These are phyloP conservation scores for Ammodramus savannarum DNA, from an alignment of 2,113 vertebrate genomes.

Conservation along the genomic window DNA sequence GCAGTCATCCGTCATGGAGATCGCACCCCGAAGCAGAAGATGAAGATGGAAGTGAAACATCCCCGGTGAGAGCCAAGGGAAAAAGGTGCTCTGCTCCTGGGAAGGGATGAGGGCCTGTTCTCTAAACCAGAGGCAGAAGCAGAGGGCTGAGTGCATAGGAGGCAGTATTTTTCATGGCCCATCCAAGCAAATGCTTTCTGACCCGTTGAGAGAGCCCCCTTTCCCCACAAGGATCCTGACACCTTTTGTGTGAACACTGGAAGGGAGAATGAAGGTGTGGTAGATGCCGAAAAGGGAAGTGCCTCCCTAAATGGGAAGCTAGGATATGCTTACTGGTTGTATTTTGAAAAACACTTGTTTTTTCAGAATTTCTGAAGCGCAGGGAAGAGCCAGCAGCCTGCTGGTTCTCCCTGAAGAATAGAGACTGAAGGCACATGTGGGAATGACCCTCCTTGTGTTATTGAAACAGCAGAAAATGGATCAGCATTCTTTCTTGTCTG, in stretches of 20 bases:
- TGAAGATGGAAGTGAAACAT: constrained; percentile 99
- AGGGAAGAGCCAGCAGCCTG: neutral
- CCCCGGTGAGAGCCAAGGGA: constrained; percentile 77
- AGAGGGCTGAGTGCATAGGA: neutral
- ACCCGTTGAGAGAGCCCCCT: neutral
- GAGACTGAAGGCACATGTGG: neutral
- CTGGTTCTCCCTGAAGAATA: neutral
- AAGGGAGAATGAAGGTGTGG: neutral
- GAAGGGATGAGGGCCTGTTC: neutral
- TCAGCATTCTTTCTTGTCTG: neutral
- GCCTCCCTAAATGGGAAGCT: neutral
- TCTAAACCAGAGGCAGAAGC: neutral
- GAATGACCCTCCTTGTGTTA: neutral
- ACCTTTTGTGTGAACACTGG: neutral
- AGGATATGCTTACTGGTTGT: neutral
- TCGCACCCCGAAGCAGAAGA: constrained; percentile 97
- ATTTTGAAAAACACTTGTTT: neutral
- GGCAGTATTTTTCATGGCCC: neutral
- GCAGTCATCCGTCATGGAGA: constrained; percentile 96
- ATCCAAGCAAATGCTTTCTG: neutral
- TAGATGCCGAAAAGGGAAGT: neutral
- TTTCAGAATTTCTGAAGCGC: neutral
- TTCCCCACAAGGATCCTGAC: neutral
- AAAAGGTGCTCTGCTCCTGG: neutral
- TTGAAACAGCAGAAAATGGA: neutral